Conservation (phyloP, 2,888 invertebrate species). For the Epirrhoe tristata region DNA sequence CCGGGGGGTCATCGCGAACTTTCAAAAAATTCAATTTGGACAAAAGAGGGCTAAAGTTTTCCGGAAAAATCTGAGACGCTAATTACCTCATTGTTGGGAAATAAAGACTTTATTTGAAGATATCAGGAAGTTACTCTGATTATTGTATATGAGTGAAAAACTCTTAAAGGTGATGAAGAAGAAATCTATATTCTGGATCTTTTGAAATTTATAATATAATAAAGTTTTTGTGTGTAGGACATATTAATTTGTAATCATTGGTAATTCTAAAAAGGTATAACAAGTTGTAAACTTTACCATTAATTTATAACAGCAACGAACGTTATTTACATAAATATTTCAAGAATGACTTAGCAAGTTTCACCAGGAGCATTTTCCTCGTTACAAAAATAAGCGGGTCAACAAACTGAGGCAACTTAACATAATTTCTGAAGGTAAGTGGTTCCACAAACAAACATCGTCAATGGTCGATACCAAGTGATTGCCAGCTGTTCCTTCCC, state of each 20-base stretch:
- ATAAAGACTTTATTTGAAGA: slow-evolving; percentile 78
- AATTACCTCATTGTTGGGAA: slow-evolving; percentile 78
- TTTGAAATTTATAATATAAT: too few species aligned
- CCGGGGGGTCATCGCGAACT: slow-evolving; percentile 54
- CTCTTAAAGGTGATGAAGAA: slow-evolving; percentile 1
- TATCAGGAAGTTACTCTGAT: slow-evolving; percentile 27
- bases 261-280: too few species aligned
- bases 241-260: too few species aligned
- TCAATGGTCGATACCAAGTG: slow-evolving; percentile 17
- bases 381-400: background rate
- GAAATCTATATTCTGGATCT: too few species aligned
- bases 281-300: too few species aligned
- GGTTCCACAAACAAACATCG: slow-evolving; percentile 3
- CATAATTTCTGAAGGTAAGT: slow-evolving; percentile 4
- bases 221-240: too few species aligned
- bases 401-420: background rate
- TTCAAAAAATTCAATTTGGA: slow-evolving; percentile 52
- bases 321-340: background rate
- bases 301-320: too few species aligned
- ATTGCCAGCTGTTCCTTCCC: slow-evolving; percentile 27
- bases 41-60: slow-evolving; percentile 64
- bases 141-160: slow-evolving; percentile 20
- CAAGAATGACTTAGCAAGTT: background rate
- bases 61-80: slow-evolving; percentile 64
- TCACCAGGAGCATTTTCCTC: background rate